A percentile compares a stretch with the other conserved stretches of the same genome.
Evolutionary conservation across 2,888 invertebrate genomes (phyloP).

Genomic region (Caenorhabditis becei): DNA sequence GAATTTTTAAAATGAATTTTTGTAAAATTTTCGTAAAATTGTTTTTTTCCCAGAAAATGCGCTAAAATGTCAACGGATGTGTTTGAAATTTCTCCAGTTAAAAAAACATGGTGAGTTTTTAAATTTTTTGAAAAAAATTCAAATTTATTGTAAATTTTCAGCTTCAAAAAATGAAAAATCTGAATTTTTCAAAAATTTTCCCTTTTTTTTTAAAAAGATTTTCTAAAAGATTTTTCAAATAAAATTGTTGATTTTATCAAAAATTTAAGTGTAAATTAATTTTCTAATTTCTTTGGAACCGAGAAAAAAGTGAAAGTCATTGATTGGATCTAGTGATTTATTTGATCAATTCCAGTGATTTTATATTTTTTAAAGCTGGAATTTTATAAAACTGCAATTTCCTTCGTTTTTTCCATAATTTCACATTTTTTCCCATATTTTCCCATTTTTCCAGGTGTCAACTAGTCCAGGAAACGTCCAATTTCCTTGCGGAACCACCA

Average conservation of each 20-base stretch:
- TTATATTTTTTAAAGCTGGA: too few relatives aligned
- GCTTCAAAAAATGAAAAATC: too few relatives aligned
- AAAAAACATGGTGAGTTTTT: slow-evolving; percentile 1
- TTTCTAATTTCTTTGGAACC: too few relatives aligned
- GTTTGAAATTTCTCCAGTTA: background rate
- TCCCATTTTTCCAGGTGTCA: slow-evolving; percentile 4
- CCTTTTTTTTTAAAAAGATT: too few relatives aligned
- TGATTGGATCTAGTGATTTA: too few relatives aligned
- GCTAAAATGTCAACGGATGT: slow-evolving; percentile 2
- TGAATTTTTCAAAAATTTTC: too few relatives aligned
- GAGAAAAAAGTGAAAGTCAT: too few relatives aligned
- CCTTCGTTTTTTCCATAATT: background rate
- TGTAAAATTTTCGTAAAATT: background rate
- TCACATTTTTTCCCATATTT: background rate
- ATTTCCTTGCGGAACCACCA: background rate
- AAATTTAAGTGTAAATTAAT: too few relatives aligned
- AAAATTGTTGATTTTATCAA: too few relatives aligned
- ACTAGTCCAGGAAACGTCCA: background rate
- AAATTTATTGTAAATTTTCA: background rate
- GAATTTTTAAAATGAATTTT: background rate
- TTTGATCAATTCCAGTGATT: too few relatives aligned
- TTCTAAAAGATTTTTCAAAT: too few relatives aligned
- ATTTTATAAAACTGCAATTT: too few relatives aligned
- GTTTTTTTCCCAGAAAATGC: background rate
- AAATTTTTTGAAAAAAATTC: background rate